Evolutionary conservation across 2,797 vertebrate species (phyloP).

Genomic region (Clarias platycephalus): DNA sequence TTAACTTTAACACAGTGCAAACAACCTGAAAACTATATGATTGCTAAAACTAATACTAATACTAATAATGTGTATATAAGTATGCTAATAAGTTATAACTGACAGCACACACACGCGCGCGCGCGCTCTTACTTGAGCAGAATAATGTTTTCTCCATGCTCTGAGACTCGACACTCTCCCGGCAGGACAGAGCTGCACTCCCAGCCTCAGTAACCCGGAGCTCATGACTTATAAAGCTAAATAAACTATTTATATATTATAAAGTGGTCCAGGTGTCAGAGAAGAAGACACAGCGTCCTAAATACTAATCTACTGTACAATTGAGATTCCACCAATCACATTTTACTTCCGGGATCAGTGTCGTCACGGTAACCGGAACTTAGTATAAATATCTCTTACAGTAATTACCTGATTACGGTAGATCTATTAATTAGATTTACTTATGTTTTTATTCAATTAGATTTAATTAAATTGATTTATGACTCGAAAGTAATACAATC

Average conservation of each 20-base stretch:
- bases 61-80: not conserved
- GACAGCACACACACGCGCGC: not conserved
- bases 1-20: too few relatives aligned
- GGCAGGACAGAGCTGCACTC: not conserved
- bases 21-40: too few relatives aligned
- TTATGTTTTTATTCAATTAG: not conserved
- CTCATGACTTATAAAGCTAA: constrained; percentile 14
- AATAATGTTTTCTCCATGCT: constrained; percentile 21
- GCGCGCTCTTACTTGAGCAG: constrained; percentile 29
- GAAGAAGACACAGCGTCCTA: not conserved
- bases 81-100: not conserved
- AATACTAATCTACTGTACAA: not conserved
- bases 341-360: constrained; percentile 40
- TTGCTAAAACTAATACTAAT: not conserved
- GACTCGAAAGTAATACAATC: not conserved
- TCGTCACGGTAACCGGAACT: not conserved
- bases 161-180: not conserved
- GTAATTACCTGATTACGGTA: not conserved
- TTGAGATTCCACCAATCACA: not conserved
- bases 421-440: not conserved
- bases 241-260: not conserved
- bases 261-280: not conserved
- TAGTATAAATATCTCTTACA: too few relatives aligned
- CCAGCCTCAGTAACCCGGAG: constrained; percentile 7
- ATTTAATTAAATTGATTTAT: not conserved